A percentile compares a stretch with the other conserved stretches of the same genome.
Conservation (phyloP, 2,113 vertebrate genomes). For the Tyto alba region DNA sequence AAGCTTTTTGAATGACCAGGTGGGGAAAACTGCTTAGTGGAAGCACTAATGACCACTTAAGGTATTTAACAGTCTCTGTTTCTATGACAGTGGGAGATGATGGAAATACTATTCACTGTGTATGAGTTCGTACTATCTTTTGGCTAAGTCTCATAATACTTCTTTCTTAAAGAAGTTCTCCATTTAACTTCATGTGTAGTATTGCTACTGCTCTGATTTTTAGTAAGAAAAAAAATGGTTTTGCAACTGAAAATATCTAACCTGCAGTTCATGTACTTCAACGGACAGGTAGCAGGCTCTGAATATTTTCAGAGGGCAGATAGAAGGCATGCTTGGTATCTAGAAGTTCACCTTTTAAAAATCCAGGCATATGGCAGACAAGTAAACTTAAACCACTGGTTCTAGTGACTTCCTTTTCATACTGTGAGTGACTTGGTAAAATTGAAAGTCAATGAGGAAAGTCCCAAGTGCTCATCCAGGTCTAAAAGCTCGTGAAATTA, state of each 20-base stretch:
- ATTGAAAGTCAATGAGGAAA: not conserved
- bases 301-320: not conserved
- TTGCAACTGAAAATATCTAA: not conserved
- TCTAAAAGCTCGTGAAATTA: not conserved
- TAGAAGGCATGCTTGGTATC: fast-evolving
- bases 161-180: not conserved
- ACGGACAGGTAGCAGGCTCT: not conserved
- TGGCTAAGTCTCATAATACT: not conserved
- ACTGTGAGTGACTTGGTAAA: not conserved
- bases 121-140: not conserved
- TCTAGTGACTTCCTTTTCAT: not conserved
- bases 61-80: not conserved
- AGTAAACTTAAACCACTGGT: not conserved
- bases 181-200: not conserved
- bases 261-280: not conserved
- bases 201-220: fast-evolving
- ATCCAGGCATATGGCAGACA: not conserved
- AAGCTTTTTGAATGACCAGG: not conserved
- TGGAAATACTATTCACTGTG: not conserved
- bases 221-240: not conserved
- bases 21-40: fast-evolving
- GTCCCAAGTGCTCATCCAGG: not conserved
- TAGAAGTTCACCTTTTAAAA: not conserved
- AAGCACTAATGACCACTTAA: not conserved
- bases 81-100: not conserved